Percentiles rank a stretch among this genome's conserved stretches.
phyloP scores from a whole-genome alignment of 2,113 vertebrate species.

The Nanorana parkeri region DNA sequence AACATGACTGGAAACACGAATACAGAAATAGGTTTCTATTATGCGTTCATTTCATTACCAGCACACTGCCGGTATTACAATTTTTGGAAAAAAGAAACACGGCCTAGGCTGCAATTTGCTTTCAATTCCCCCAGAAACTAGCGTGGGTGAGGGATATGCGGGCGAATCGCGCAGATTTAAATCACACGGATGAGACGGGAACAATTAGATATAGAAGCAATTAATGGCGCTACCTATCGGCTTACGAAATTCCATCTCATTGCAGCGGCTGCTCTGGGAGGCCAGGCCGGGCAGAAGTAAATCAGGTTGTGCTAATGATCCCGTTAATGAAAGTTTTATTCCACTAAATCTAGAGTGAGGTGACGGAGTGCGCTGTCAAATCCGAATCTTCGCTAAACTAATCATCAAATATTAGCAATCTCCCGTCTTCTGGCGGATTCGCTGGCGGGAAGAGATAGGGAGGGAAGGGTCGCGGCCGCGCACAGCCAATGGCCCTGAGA shows the following conservation, averaged over 20 bases:
- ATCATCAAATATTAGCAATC: slow-evolving; percentile 9
- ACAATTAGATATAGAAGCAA: slow-evolving; percentile 59
- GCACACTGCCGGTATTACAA: no score
- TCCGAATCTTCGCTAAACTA: slow-evolving; percentile 53
- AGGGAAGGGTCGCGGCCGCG: neutral
- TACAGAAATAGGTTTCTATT: no score
- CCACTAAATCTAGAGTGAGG: slow-evolving; percentile 65
- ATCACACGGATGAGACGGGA: neutral
- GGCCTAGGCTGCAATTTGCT: no score
- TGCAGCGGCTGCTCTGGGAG: slow-evolving; percentile 71
- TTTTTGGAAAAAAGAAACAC: no score
- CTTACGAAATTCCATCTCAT: slow-evolving; percentile 73
- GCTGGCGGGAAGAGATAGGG: neutral
- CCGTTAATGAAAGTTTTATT: slow-evolving; percentile 75
- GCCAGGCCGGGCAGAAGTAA: slow-evolving; percentile 68
- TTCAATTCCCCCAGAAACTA: no score
- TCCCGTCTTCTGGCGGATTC: neutral
- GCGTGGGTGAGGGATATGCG: no score
- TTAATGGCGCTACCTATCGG: slow-evolving; percentile 70
- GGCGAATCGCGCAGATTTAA: neutral
- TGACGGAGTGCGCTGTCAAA: slow-evolving; percentile 66
- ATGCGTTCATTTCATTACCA: no score
- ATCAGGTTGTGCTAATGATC: slow-evolving; percentile 74
- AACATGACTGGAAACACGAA: no score
- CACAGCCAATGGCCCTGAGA: neutral